Percentiles rank a stretch among this genome's conserved stretches.
phyloP scores from a whole-genome alignment of 2,113 vertebrate genomes.

The Thinocorus orbignyianus region DNA sequence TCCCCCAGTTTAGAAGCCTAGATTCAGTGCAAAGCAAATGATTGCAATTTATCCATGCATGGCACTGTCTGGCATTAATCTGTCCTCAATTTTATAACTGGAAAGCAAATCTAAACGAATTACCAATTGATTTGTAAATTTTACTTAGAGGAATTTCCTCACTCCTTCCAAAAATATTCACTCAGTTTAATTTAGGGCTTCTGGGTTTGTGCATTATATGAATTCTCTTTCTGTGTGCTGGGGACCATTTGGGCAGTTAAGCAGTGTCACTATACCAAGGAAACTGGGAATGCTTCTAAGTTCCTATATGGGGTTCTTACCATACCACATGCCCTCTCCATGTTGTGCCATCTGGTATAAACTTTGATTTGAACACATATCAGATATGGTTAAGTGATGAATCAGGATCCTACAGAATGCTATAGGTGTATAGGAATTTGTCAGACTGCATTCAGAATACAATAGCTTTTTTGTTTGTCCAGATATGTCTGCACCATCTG shows the following conservation, averaged over 20 bases:
- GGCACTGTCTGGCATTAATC: neutral
- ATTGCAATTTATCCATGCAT: conserved; percentile 15
- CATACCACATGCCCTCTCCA: neutral
- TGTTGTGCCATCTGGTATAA: neutral
- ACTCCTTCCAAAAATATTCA: neutral
- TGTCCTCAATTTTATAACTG: neutral
- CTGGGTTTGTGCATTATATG: neutral
- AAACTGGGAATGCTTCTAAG: neutral
- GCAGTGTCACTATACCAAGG: neutral
- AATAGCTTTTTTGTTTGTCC: neutral
- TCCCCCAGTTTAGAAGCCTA: neutral
- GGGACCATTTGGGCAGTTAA: neutral
- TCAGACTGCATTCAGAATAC: neutral
- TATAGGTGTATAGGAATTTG: neutral
- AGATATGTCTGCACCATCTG: neutral
- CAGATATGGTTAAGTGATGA: neutral
- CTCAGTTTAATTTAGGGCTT: neutral
- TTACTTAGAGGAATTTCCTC: neutral
- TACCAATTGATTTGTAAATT: conserved; percentile 10
- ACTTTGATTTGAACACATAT: neutral
- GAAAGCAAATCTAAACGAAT: conserved; percentile 6
- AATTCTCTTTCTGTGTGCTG: neutral
- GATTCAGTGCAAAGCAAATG: neutral
- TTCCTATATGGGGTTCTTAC: neutral
- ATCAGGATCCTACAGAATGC: neutral